Conservation (phyloP, 2,797 vertebrate genomes). For the Babyrousa celebensis region DNA sequence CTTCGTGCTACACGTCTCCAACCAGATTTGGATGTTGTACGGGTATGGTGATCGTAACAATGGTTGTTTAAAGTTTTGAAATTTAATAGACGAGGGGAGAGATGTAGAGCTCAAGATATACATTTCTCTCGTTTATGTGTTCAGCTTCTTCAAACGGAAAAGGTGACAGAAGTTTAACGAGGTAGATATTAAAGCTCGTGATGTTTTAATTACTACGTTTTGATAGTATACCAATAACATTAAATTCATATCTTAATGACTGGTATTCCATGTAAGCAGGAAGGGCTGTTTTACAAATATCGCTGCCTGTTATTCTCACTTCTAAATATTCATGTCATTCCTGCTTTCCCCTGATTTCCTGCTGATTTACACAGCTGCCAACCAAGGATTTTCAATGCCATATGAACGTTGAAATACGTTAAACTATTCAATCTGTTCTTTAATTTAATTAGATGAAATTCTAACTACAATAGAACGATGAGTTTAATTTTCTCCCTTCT, state of each 20-base stretch:
- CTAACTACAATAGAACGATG: constrained; percentile 74
- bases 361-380: constrained; percentile 79
- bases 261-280: constrained; percentile 5
- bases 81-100: not conserved
- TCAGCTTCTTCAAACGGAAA: not conserved
- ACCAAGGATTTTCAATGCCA: constrained; percentile 70
- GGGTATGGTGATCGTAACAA: not conserved
- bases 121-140: not conserved
- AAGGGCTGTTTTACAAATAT: constrained; percentile 66
- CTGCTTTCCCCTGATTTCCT: constrained; percentile 69
- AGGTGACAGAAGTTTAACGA: not conserved
- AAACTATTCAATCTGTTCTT: constrained; percentile 81
- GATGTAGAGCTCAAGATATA: not conserved
- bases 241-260: constrained; percentile 62
- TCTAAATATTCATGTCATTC: constrained; percentile 75
- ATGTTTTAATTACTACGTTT: constrained; percentile 53
- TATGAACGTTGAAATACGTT: constrained; percentile 74
- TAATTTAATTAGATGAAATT: constrained; percentile 80
- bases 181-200: not conserved
- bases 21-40: not conserved
- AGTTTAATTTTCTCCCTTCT: constrained; percentile 73
- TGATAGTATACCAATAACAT: constrained; percentile 18
- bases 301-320: constrained; percentile 68
- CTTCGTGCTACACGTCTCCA: not conserved
- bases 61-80: not conserved